Percentiles rank a stretch among this genome's conserved stretches.
These are phyloP conservation scores for Sebastes vulpes DNA, from an alignment of 2,797 vertebrate species.

Conservation along the genomic window DNA sequence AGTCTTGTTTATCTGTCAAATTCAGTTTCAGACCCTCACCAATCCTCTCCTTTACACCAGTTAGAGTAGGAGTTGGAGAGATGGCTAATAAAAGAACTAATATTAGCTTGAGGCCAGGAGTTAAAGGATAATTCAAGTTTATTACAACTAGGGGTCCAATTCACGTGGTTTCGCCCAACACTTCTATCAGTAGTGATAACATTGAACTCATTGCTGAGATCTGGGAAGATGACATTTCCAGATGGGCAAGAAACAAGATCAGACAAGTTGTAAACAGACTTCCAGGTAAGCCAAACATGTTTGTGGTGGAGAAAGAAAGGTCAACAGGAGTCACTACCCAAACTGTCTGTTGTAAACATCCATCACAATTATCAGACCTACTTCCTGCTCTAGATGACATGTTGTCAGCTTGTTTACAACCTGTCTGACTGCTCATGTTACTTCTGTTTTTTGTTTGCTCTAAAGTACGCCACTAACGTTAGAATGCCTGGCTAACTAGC, in stretches of 20 bases:
- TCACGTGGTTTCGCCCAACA: not conserved
- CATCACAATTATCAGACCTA: not conserved
- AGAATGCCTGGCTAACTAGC: not conserved
- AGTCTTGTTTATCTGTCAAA: not conserved
- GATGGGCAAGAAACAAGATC: not conserved
- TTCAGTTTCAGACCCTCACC: not conserved
- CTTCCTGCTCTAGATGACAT: not conserved
- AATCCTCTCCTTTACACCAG: not conserved
- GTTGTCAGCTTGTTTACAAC: not conserved
- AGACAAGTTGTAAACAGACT: not conserved
- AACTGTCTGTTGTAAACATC: not conserved
- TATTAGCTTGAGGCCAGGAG: not conserved
- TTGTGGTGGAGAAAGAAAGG: not conserved
- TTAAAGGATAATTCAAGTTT: not conserved
- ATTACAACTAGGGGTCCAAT: not conserved
- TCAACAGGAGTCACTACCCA: not conserved
- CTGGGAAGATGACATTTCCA: not conserved
- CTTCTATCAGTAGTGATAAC: not conserved
- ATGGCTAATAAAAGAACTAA: not conserved
- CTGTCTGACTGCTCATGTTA: not conserved
- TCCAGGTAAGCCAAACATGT: not conserved
- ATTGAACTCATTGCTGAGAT: not conserved
- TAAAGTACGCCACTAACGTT: not conserved
- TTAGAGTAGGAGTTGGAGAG: not conserved
- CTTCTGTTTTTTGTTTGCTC: not conserved